A percentile compares a stretch with the other conserved stretches of the same genome.
Evolutionary conservation across 1,140 invertebrate genomes (phyloP).

Genomic region (Gryllus bimaculatus): DNA sequence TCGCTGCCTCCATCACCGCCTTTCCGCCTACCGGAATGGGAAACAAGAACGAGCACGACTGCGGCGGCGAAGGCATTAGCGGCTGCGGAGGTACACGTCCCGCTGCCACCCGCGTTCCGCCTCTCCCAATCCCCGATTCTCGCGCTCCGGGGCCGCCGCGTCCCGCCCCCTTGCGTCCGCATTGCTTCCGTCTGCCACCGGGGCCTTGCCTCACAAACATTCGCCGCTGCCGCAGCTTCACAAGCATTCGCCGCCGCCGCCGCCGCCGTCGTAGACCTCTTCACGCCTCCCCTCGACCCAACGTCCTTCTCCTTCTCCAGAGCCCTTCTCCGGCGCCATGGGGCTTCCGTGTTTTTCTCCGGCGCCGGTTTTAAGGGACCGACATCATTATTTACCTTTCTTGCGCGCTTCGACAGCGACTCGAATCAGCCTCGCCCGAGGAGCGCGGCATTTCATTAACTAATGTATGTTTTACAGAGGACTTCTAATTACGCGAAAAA

Average conservation of each 20-base stretch:
- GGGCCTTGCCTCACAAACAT: neutral
- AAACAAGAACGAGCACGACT: neutral
- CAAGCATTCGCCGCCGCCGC: too few species aligned
- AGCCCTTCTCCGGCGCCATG: neutral
- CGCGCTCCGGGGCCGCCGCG: neutral
- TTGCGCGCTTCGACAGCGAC: neutral
- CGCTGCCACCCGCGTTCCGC: neutral
- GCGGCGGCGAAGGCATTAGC: neutral
- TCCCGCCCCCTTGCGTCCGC: neutral
- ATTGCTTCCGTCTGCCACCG: neutral
- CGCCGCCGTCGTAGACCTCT: neutral
- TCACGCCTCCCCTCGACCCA: neutral
- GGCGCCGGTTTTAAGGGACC: neutral
- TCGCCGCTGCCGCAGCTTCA: neutral
- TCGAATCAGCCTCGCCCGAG: neutral
- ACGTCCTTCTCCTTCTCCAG: neutral
- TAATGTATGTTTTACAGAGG: neutral
- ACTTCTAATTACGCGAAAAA: neutral
- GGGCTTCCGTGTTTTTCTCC: neutral
- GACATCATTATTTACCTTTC: conserved; percentile 5
- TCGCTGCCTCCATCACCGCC: neutral
- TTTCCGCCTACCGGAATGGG: neutral
- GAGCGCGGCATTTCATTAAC: neutral
- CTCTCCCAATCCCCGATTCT: neutral
- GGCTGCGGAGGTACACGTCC: neutral